phyloP scores from a whole-genome alignment of 2,113 vertebrate species.

The Zosterops lateralis region DNA sequence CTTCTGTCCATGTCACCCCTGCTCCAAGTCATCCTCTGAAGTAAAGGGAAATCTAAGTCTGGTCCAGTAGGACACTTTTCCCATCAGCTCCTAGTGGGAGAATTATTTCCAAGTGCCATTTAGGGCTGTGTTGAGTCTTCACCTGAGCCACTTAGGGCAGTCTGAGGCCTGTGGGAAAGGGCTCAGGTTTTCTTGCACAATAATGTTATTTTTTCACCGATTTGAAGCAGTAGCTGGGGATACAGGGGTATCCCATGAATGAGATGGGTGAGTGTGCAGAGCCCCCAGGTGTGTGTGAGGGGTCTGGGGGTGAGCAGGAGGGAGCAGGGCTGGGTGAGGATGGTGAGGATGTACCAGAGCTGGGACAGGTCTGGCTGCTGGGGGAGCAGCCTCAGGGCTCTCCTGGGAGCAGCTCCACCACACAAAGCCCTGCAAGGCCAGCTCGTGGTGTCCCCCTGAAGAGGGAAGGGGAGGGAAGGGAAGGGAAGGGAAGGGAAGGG shows the following conservation, averaged over 20 bases:
- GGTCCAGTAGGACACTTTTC: neutral
- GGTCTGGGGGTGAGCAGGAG: neutral
- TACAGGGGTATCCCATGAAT: neutral
- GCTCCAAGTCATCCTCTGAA: neutral
- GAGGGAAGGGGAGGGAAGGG: neutral
- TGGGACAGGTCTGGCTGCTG: neutral
- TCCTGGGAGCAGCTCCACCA: neutral
- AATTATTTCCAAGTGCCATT: neutral
- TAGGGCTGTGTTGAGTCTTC: neutral
- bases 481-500: too few species aligned
- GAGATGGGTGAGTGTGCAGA: neutral
- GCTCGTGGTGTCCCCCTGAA: neutral
- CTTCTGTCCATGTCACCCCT: neutral
- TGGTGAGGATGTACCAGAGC: neutral
- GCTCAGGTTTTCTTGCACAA: neutral
- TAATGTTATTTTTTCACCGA: neutral
- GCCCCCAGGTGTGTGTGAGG: fast-evolving
- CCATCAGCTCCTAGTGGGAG: neutral
- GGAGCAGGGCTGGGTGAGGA: neutral
- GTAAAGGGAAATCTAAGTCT: neutral
- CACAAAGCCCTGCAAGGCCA: neutral
- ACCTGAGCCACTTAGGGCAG: neutral
- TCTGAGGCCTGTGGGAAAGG: neutral
- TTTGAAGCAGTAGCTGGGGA: neutral
- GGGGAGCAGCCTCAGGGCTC: neutral